Percentiles rank a stretch among this genome's conserved stretches.
Conservation (phyloP, 2,113 vertebrate species). For the Ancistrus triradiatus region DNA sequence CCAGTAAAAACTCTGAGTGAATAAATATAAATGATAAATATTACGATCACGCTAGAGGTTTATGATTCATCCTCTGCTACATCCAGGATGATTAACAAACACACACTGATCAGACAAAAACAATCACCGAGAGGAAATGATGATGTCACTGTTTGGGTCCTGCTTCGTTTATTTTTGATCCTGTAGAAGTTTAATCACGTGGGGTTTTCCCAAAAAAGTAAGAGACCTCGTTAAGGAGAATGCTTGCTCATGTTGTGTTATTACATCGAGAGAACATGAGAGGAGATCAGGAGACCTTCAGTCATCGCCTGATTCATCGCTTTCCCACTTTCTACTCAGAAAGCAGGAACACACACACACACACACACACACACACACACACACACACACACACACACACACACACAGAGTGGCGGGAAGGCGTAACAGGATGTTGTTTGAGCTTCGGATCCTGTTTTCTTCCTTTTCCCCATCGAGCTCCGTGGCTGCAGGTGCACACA, state of each 20-base stretch:
- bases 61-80: neutral
- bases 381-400: conserved; percentile 36
- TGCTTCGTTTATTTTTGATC: conserved; percentile 8
- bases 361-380: conserved; percentile 29
- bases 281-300: too few species aligned
- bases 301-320: conserved; percentile 46
- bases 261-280: neutral
- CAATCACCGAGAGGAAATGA: conserved; percentile 28
- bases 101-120: too few species aligned
- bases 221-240: conserved; percentile 23
- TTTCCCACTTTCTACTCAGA: conserved; percentile 44
- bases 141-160: conserved; percentile 1
- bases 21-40: neutral
- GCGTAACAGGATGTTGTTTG: conserved; percentile 68
- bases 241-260: neutral
- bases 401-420: conserved; percentile 14
- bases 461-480: conserved; percentile 54
- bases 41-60: neutral
- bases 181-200: conserved; percentile 5
- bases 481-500: conserved; percentile 58
- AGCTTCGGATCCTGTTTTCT: conserved; percentile 69
- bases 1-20: neutral
- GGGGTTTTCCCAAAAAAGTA: conserved; percentile 25
- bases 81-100: neutral
- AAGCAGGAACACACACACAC: conserved; percentile 50